phyloP scores from a whole-genome alignment of 2,797 vertebrate species.

The Micromesistius poutassou region DNA sequence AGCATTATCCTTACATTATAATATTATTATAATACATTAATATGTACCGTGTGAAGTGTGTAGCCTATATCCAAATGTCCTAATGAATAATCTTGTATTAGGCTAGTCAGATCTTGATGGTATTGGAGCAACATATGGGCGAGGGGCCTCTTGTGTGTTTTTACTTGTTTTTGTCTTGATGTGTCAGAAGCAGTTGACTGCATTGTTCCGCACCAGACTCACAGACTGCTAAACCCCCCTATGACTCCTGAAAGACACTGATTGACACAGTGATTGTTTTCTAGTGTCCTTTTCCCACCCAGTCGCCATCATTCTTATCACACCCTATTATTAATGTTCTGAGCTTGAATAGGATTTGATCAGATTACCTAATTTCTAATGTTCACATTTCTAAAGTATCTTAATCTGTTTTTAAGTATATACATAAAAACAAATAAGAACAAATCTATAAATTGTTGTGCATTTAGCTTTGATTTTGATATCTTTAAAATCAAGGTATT shows the following conservation, averaged over 20 bases:
- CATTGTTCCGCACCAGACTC: constrained; percentile 68
- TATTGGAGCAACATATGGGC: constrained; percentile 37
- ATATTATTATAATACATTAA: neutral
- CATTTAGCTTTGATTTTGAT: neutral
- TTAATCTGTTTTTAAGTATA: neutral
- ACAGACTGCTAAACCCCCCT: constrained; percentile 48
- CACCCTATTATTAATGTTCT: neutral
- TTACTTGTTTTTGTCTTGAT: constrained; percentile 64
- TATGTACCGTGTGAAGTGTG: neutral
- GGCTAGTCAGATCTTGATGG: constrained; percentile 26
- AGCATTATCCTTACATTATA: neutral
- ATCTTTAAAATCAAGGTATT: neutral
- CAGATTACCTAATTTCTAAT: neutral
- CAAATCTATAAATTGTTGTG: neutral
- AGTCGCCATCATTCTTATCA: constrained; percentile 39
- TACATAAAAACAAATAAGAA: neutral
- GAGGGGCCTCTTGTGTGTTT: constrained; percentile 34
- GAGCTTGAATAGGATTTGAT: neutral
- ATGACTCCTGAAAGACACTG: constrained; percentile 50
- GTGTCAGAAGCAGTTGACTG: constrained; percentile 75
- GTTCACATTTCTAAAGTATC: neutral
- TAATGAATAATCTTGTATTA: constrained; percentile 42
- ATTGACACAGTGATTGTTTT: no score
- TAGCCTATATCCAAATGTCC: neutral
- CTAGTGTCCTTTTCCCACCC: constrained; percentile 46